Percentiles rank a stretch among this genome's conserved stretches.
Evolutionary conservation across 2,797 vertebrate genomes (phyloP).

Genomic region (Nothura maculosa): DNA sequence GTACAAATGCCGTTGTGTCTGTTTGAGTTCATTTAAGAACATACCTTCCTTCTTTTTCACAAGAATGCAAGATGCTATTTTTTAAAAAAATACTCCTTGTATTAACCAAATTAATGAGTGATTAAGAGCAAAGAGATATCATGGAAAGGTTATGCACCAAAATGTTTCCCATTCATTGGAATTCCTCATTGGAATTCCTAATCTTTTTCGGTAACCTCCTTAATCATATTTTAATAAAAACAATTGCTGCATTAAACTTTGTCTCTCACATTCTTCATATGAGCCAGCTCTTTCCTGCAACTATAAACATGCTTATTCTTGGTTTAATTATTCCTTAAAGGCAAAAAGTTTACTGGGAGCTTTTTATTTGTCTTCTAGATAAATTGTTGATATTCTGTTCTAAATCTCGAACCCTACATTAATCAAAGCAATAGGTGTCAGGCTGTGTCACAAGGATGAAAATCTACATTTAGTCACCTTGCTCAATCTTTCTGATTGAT

Average conservation of each 20-base stretch:
- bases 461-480: neutral
- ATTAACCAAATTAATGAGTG: constrained; percentile 19
- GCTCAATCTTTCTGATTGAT: neutral
- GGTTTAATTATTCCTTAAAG: neutral
- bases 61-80: constrained; percentile 38
- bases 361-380: neutral
- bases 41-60: neutral
- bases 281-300: neutral
- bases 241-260: neutral
- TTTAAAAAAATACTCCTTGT: constrained; percentile 21
- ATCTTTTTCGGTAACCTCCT: neutral
- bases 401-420: neutral
- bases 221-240: neutral
- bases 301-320: neutral
- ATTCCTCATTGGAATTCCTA: neutral
- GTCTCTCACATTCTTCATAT: neutral
- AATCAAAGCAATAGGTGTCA: neutral
- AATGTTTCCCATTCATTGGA: neutral
- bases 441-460: neutral
- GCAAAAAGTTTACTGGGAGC: neutral
- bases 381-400: neutral
- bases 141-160: constrained; percentile 52
- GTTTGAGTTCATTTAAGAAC: neutral
- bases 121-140: constrained; percentile 53
- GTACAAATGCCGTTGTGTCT: constrained; percentile 41